Percentiles rank a stretch among this genome's conserved stretches.
Conservation (phyloP, 2,888 invertebrate species). For the Aplocera efformata region DNA sequence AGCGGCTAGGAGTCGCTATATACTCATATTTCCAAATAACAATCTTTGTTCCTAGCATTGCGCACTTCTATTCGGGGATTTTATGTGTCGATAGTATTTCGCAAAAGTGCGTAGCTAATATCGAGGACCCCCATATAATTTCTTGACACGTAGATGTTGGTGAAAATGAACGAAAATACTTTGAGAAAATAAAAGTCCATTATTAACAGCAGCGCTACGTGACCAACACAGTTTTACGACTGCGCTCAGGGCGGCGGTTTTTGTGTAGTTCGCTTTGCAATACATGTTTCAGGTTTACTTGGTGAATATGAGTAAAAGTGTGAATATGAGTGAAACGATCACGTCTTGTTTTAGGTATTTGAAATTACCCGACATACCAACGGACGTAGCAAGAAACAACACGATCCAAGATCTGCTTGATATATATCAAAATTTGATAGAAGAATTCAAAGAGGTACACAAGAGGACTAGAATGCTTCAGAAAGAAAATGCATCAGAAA, state of each 20-base stretch:
- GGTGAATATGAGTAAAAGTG: background rate
- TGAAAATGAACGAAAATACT: slow-evolving; percentile 10
- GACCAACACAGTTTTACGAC: slow-evolving; percentile 13
- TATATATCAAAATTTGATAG: slow-evolving; percentile 87
- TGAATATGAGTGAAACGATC: background rate
- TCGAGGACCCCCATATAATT: too few species aligned
- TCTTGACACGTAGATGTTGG: slow-evolving; percentile 1
- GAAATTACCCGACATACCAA: slow-evolving; percentile 84
- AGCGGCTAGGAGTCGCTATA: too few species aligned
- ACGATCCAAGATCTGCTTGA: slow-evolving; percentile 86
- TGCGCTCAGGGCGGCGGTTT: slow-evolving; percentile 6
- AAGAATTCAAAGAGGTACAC: slow-evolving; percentile 90
- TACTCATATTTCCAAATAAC: too few species aligned
- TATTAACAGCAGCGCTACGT: slow-evolving; percentile 10
- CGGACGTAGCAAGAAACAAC: slow-evolving; percentile 86
- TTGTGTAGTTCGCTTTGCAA: slow-evolving; percentile 12
- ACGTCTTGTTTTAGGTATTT: slow-evolving; percentile 54
- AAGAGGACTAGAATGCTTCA: slow-evolving; percentile 84
- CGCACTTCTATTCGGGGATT: too few species aligned
- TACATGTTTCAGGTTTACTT: slow-evolving; percentile 5
- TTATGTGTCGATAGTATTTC: too few species aligned
- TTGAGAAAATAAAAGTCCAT: slow-evolving; percentile 6
- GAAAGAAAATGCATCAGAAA: slow-evolving; percentile 86
- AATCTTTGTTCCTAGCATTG: too few species aligned
- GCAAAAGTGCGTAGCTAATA: too few species aligned